A percentile compares a stretch with the other conserved stretches of the same genome.
These are phyloP conservation scores for Myodes glareolus DNA, from an alignment of 2,113 vertebrate species.

Conservation along the genomic window DNA sequence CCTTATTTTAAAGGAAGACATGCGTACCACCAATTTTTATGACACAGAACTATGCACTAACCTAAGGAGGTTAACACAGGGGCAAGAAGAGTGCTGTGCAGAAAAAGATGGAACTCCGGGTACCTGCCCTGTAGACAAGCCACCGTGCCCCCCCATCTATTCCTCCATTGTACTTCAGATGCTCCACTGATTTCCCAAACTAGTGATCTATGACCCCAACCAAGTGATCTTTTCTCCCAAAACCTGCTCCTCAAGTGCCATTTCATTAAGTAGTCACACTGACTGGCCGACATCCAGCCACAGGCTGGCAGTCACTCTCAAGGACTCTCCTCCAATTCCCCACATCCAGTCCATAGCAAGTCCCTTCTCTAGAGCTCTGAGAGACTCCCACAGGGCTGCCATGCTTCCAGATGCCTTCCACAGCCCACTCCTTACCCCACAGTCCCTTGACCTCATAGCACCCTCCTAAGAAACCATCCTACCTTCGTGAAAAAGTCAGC, in stretches of 20 bases:
- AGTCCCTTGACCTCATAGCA: not conserved
- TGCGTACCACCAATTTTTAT: not conserved
- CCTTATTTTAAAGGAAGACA: not conserved
- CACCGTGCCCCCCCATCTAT: not conserved
- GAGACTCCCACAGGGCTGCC: not conserved
- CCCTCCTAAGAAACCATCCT: not conserved
- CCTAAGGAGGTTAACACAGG: not conserved
- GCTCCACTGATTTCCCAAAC: not conserved
- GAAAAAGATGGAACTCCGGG: fast-evolving
- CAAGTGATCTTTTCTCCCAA: not conserved
- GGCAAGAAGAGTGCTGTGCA: fast-evolving
- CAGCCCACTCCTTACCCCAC: not conserved
- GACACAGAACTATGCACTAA: not conserved
- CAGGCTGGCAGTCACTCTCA: not conserved
- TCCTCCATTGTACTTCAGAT: fast-evolving
- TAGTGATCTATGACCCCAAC: not conserved
- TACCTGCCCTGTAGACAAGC: not conserved
- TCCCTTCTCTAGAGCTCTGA: not conserved
- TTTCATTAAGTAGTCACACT: not conserved
- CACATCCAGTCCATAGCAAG: not conserved
- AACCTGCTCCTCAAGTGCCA: not conserved
- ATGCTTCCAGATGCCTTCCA: not conserved
- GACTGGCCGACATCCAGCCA: not conserved
- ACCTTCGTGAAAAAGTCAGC: not conserved
- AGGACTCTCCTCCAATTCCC: not conserved